A percentile compares a stretch with the other conserved stretches of the same genome.
These are phyloP conservation scores for Rafetus swinhoei DNA, from an alignment of 2,113 vertebrate genomes.

Conservation along the genomic window DNA sequence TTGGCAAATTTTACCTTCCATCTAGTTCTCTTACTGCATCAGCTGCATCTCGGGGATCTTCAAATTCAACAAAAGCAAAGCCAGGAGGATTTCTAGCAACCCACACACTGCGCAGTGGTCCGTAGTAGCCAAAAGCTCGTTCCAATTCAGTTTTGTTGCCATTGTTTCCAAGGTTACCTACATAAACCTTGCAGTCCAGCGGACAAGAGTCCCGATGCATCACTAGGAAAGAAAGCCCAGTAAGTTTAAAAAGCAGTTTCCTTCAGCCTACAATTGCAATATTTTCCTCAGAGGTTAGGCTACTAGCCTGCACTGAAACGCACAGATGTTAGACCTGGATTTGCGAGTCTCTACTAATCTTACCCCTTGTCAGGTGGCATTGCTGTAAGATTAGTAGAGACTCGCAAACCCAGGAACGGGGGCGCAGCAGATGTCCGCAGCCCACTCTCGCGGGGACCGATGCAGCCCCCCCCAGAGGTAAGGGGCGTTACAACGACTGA, in stretches of 20 bases:
- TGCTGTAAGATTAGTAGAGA: background rate
- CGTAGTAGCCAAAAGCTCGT: conserved; percentile 95
- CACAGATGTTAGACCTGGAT: too few relatives aligned
- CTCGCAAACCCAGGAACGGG: background rate
- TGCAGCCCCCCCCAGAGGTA: too few relatives aligned
- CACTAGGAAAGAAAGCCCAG: conserved; percentile 64
- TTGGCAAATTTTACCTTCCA: conserved; percentile 87
- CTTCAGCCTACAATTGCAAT: background rate
- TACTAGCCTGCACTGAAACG: background rate
- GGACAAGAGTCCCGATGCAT: conserved; percentile 94
- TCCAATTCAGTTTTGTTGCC: conserved; percentile 98
- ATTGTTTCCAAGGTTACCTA: conserved; percentile 97
- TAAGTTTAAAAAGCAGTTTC: background rate
- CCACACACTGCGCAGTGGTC: conserved; percentile 96
- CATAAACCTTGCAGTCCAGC: conserved; percentile 98
- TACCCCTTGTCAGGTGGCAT: too few relatives aligned
- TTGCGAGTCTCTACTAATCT: too few relatives aligned
- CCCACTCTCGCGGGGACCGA: too few relatives aligned
- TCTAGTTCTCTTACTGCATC: conserved; percentile 98
- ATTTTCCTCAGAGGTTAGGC: background rate
- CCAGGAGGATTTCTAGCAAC: conserved; percentile 97
- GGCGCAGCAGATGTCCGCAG: too few relatives aligned
- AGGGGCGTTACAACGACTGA: too few relatives aligned
- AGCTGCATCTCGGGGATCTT: conserved; percentile 95
- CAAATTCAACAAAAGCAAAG: conserved; percentile 98